Conservation (phyloP, 2,797 vertebrate genomes). For the Lepus oiostolus region DNA sequence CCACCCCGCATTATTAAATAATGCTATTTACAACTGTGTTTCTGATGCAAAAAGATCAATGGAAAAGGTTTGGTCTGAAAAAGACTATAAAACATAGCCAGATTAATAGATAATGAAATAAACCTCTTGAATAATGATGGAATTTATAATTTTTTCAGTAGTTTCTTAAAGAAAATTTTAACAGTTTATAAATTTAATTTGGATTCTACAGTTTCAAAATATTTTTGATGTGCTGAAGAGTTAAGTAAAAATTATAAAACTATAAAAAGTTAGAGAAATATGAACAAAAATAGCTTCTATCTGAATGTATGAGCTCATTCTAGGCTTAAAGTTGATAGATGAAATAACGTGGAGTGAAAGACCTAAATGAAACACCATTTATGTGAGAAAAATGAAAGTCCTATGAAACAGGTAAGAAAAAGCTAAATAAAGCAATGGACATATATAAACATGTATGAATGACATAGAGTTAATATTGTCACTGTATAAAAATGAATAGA, state of each 20-base stretch:
- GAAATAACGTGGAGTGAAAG: not conserved
- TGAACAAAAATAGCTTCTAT: not conserved
- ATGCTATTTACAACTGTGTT: not conserved
- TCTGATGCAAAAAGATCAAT: not conserved
- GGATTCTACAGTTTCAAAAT: not conserved
- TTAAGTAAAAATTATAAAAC: not conserved
- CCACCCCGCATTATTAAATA: not conserved
- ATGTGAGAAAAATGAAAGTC: not conserved
- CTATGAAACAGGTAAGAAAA: not conserved
- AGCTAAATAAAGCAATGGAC: not conserved
- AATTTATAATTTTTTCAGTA: conserved; percentile 26
- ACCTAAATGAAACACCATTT: not conserved
- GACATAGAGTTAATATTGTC: not conserved
- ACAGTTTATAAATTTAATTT: not conserved
- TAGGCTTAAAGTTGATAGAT: conserved; percentile 10
- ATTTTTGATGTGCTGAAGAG: not conserved
- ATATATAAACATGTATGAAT: not conserved
- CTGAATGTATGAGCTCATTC: not conserved
- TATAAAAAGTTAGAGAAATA: conserved; percentile 15
- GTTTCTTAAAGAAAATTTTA: conserved; percentile 3
- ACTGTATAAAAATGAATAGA: not conserved
- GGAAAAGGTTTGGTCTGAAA: not conserved
- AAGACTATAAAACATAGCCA: not conserved
- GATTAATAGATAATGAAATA: not conserved
- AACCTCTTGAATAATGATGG: not conserved